A percentile compares a stretch with the other conserved stretches of the same genome.
Evolutionary conservation across 2,113 vertebrate genomes (phyloP).

Genomic region (Capreolus pygargus): DNA sequence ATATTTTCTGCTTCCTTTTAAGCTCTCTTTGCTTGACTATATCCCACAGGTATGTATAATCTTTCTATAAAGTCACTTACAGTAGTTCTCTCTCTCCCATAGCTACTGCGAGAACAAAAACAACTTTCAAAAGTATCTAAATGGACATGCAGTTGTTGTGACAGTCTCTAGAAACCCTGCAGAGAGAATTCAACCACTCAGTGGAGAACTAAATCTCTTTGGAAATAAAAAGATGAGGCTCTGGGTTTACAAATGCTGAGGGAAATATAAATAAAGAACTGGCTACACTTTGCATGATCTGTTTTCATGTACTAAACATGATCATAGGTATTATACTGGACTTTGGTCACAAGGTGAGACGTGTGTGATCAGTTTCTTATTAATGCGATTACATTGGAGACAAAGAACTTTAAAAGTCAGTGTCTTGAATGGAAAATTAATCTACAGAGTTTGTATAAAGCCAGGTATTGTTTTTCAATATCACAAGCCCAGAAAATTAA

Average conservation of each 20-base stretch:
- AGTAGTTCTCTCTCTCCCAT: background rate
- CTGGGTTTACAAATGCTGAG: constrained; percentile 93
- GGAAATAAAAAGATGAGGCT: constrained; percentile 90
- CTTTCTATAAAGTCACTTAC: background rate
- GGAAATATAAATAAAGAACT: constrained; percentile 94
- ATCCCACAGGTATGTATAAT: background rate
- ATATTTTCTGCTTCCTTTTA: background rate
- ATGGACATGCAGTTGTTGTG: constrained; percentile 86
- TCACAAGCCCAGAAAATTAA: constrained; percentile 91
- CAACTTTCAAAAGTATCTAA: constrained; percentile 85
- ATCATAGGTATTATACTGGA: constrained; percentile 91
- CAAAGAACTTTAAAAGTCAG: constrained; percentile 89
- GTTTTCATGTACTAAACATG: constrained; percentile 93
- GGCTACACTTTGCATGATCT: constrained; percentile 91
- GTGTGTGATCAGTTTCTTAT: constrained; percentile 91
- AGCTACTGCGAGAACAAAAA: background rate
- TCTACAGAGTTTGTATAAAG: constrained; percentile 90
- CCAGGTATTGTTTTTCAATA: constrained; percentile 83
- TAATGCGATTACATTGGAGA: constrained; percentile 91
- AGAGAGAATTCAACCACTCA: constrained; percentile 92
- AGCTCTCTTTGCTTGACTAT: background rate
- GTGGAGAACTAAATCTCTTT: constrained; percentile 89
- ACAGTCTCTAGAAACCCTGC: constrained; percentile 87
- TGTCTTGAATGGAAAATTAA: constrained; percentile 93
- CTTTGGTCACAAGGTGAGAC: constrained; percentile 92